Evolutionary conservation across 2,113 vertebrate species (phyloP), one percentile per base, ranked within the genome.

Genomic region (Larimichthys polyactis): DNA sequence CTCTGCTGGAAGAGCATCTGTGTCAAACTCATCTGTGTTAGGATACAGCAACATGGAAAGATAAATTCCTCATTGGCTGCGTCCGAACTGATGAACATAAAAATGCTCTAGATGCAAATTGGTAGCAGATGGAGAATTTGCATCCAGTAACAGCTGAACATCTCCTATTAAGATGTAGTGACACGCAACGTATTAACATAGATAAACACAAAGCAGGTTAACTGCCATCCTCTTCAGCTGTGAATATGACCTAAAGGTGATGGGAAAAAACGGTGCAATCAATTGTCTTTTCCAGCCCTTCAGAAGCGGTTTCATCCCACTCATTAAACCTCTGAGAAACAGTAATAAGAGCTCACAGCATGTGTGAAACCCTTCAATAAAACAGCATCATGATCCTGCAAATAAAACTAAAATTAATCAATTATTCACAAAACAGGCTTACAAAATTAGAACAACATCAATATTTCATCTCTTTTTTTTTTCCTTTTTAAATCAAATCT

Each of bases 401-500:
- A 82, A 87, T 75, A 85, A 83, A 75, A 86, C 64, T 27, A 2
- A 75, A 83, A 75, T 66, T 71, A 0, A 91, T 91, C 40, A 87
- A 88, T 91, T 87, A 91, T 93, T 91, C 59, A 84, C 65, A 46
- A 51, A 88, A 78, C 65, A 86, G 59, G 48, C 77, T 74, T 43
- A 70, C 68, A 88, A 89, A 91, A 90, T 87, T 84, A 86, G 78
- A 84, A 65, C 82, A 73, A 51, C 67, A 84, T 92, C 79, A 88
- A 84, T 91, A 87, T 87, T 90, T 86, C 6, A 86, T 68, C 69
- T 59, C 20, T 27, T 59, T 71, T 52, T 60, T 69, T 49, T 69
- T 49, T 70, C 75, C 75, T 73, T 27, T 32, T 29, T 27, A 2
- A 15, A 64, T 66, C 55, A 67, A 10, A 79, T 89, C 48, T 79